Evolutionary conservation across 2,797 vertebrate genomes (phyloP).

Genomic region (Rhabdophis nuchalis): DNA sequence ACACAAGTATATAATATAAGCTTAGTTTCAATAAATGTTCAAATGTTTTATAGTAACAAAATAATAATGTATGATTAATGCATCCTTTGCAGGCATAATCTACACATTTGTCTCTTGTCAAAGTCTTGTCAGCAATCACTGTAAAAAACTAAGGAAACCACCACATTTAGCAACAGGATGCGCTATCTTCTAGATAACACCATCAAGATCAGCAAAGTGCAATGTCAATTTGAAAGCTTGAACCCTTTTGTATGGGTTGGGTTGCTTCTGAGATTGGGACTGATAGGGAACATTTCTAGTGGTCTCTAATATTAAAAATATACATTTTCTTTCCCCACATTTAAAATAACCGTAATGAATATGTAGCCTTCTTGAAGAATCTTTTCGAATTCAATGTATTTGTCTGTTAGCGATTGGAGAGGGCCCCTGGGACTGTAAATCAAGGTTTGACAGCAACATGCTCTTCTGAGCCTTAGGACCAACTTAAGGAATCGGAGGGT

Average conservation of each 20-base stretch:
- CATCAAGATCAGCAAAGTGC: slow-evolving; percentile 58
- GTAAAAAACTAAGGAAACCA: slow-evolving; percentile 48
- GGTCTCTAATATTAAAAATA: not conserved
- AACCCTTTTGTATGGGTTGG: slow-evolving; percentile 30
- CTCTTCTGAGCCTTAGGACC: not conserved
- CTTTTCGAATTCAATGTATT: not conserved
- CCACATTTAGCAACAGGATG: slow-evolving; percentile 62
- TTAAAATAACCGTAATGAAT: not conserved
- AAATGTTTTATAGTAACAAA: not conserved
- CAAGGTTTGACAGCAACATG: not conserved
- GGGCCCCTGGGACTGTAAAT: not conserved
- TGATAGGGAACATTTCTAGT: slow-evolving; percentile 29
- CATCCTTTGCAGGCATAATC: accelerated
- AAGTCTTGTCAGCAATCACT: slow-evolving; percentile 38
- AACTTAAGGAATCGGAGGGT: not conserved
- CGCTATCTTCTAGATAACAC: slow-evolving; percentile 51
- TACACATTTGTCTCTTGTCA: not conserved
- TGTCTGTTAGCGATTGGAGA: not conserved
- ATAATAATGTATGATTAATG: not conserved
- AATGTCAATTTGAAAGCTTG: not conserved
- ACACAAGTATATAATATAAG: too few relatives aligned
- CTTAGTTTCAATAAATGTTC: not conserved
- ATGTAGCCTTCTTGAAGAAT: not conserved
- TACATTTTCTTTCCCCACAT: not conserved
- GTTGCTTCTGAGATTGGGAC: slow-evolving; percentile 37